Evolutionary conservation across 2,113 vertebrate genomes (phyloP).

Genomic region (Fulmarus glacialis): DNA sequence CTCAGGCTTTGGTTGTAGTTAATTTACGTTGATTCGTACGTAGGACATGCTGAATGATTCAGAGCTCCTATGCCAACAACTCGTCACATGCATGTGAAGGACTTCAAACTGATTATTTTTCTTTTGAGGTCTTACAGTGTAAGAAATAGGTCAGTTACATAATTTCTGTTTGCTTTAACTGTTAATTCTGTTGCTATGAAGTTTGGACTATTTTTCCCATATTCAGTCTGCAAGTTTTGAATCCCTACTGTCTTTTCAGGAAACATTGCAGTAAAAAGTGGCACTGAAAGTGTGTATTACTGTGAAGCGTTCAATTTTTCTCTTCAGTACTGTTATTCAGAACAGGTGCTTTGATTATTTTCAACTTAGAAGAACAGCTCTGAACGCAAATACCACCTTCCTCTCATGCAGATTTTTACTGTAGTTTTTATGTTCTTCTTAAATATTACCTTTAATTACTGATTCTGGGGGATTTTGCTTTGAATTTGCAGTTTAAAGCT

Average conservation of each 20-base stretch:
- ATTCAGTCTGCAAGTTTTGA: neutral
- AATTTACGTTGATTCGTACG: neutral
- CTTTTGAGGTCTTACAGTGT: neutral
- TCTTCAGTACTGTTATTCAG: neutral
- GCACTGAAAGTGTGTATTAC: conserved; percentile 8
- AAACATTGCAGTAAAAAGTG: neutral
- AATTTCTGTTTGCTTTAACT: neutral
- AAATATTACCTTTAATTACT: neutral
- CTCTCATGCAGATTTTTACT: neutral
- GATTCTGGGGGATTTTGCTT: neutral
- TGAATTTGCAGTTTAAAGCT: neutral
- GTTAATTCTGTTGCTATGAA: neutral
- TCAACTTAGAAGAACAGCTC: neutral
- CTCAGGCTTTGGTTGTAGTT: neutral
- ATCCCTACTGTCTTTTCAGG: neutral
- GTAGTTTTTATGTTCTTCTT: neutral
- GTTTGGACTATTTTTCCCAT: neutral
- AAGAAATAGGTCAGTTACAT: neutral
- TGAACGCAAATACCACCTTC: neutral
- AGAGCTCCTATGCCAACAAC: neutral
- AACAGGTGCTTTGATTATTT: neutral
- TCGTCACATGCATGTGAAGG: neutral
- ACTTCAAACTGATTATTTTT: neutral
- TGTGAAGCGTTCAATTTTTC: conserved; percentile 15
- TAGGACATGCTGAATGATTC: conserved; percentile 13